Evolutionary conservation across 2,888 invertebrate genomes (phyloP).

Genomic region (Trichopria drosophilae): DNA sequence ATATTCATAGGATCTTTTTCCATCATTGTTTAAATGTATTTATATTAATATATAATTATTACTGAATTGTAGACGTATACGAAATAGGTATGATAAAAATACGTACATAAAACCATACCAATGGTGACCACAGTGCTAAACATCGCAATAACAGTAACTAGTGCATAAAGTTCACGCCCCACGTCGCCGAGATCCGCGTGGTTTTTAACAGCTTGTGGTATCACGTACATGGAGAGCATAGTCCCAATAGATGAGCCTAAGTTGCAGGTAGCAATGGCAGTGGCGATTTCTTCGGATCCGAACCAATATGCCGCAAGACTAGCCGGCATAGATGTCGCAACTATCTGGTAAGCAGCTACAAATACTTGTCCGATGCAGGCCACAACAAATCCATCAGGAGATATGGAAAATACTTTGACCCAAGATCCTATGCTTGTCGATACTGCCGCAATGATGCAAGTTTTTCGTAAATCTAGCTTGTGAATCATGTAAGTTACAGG

Average conservation of each 20-base stretch:
- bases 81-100: too few relatives aligned
- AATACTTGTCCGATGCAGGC: constrained; percentile 32
- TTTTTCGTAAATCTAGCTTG: constrained; percentile 28
- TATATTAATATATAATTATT: too few relatives aligned
- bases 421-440: constrained; percentile 32
- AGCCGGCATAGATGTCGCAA: constrained; percentile 30
- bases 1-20: too few relatives aligned
- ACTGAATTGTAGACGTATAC: too few relatives aligned
- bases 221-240: constrained; percentile 28
- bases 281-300: constrained; percentile 31
- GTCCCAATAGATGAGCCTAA: constrained; percentile 29
- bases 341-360: constrained; percentile 28
- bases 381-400: constrained; percentile 24
- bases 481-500: constrained; percentile 30
- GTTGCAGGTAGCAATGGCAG: constrained; percentile 31
- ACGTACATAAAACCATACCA: constrained; percentile 60
- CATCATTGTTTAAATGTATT: too few relatives aligned
- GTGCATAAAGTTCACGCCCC: constrained; percentile 23
- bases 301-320: constrained; percentile 38
- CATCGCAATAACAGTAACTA: too few relatives aligned
- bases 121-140: constrained; percentile 64
- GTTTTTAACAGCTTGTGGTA: constrained; percentile 32
- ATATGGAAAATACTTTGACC: constrained; percentile 31
- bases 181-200: constrained; percentile 32
- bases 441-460: constrained; percentile 28